Percentiles rank a stretch among this genome's conserved stretches.
These are phyloP conservation scores for Microcebus ravelobensis DNA, from an alignment of 2,113 vertebrate genomes.

Conservation along the genomic window DNA sequence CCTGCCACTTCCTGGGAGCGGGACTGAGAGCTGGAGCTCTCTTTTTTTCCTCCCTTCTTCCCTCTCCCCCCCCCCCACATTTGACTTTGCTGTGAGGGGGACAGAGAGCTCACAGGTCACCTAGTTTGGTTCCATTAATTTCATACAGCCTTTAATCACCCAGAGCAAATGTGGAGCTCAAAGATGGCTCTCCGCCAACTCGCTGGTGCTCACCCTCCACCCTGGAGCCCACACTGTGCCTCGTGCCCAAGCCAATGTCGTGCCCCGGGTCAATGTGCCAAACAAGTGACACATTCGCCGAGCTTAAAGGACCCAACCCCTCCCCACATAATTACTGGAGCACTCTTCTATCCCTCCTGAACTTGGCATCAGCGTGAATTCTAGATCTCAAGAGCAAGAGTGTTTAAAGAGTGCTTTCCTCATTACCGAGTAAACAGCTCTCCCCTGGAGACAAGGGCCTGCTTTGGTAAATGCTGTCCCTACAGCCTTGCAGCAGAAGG, in stretches of 20 bases:
- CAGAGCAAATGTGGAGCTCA: constrained; percentile 76
- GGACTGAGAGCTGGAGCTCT: not conserved
- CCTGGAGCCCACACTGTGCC: not conserved
- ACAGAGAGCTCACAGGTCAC: constrained; percentile 84
- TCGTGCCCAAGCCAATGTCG: not conserved
- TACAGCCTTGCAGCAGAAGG: not conserved
- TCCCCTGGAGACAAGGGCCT: not conserved
- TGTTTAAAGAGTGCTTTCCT: not conserved
- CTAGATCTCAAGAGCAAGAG: not conserved
- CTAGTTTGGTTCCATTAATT: constrained; percentile 86
- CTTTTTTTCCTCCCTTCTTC: not conserved
- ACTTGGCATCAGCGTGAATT: constrained; percentile 40
- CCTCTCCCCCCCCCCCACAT: constrained; percentile 41
- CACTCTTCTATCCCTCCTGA: not conserved
- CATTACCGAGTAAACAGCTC: not conserved
- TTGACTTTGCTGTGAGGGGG: constrained; percentile 87
- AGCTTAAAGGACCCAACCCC: not conserved
- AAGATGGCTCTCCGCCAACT: constrained; percentile 83
- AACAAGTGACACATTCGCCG: not conserved
- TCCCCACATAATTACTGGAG: not conserved
- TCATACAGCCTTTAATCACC: constrained; percentile 83
- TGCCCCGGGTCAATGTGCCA: not conserved
- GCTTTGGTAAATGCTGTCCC: not conserved
- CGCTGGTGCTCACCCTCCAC: constrained; percentile 60
- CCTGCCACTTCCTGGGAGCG: constrained; percentile 30